Evolutionary conservation across 2,797 vertebrate genomes (phyloP), one percentile per base, ranked within the genome.

Genomic region (Enteromius thamalakanensis): DNA sequence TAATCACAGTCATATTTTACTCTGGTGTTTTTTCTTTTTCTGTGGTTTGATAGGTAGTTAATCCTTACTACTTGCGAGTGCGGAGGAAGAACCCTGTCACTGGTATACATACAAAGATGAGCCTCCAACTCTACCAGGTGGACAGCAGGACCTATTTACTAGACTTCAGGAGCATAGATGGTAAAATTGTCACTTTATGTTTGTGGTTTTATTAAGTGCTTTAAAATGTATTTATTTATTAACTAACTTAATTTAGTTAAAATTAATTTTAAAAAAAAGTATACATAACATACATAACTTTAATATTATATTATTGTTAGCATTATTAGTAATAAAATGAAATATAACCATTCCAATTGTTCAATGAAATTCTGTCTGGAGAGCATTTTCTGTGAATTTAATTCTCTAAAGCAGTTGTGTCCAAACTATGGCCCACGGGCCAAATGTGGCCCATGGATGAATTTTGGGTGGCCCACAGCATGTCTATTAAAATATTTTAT

Each of bases 131-230:
- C 71, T 99, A 99, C 92, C 97, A 98, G 90, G 98, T 99, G 93
- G 98, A 99, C 91, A 99, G 97, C 90, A 96, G 98, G 90, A 99
- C 98, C 42, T 99, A 98, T 89, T 95, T 99, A 88, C 89, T 99
- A 76, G 98, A 99, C 92, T 99, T 99, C 81, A 97, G 98, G 91
- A 99, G 97, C 93, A 99, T 99, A 91, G 98, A 99, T 78, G 97
- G 98, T 99, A 95, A 69, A 69, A 34, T 34, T 42, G 2, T 65
- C 26, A 0, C 21, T 23, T 6, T 47, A 10, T 51, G 9, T 32
- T 14, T 47, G 21, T 47, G 21, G 19, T 74, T 81, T 74, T 62
- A 45, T 34, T 23, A 3, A 58, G 10, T 45, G 37, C 19, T 60
- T 14, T 62, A 62, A 58, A 19, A 47, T 42, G 1, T 12, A 64